Evolutionary conservation across 2,797 vertebrate species (phyloP).

Genomic region (Melanogrammus aeglefinus): DNA sequence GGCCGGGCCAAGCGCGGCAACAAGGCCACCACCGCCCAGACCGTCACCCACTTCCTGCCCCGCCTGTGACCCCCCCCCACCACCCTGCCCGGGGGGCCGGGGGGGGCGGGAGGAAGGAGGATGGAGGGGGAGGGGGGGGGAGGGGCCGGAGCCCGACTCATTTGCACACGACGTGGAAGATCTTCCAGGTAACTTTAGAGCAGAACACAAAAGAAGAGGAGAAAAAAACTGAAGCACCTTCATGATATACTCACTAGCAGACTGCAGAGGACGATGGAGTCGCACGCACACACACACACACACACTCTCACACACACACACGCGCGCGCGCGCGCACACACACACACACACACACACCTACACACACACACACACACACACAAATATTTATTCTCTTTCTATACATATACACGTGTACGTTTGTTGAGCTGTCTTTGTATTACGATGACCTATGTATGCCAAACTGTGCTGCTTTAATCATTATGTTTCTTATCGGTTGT

Average conservation of each 20-base stretch:
- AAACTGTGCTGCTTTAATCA: conserved; percentile 69
- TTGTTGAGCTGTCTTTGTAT: conserved; percentile 80
- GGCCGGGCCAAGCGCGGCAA: conserved; percentile 88
- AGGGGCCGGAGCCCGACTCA: conserved; percentile 63
- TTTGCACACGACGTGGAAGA: conserved; percentile 83
- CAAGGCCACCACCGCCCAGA: conserved; percentile 88
- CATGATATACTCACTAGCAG: conserved; percentile 47
- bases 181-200: conserved; percentile 73
- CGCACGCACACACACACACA: too few relatives aligned
- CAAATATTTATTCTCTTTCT: conserved; percentile 77
- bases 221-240: conserved; percentile 31
- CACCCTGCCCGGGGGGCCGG: not conserved
- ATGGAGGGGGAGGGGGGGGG: conserved; percentile 9
- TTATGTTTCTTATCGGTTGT: conserved; percentile 51
- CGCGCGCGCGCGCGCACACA: too few relatives aligned
- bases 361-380: conserved; percentile 34
- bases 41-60: conserved; percentile 94
- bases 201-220: not conserved
- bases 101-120: not conserved
- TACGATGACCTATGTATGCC: conserved; percentile 57
- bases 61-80: conserved; percentile 77
- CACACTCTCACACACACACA: too few relatives aligned
- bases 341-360: not conserved
- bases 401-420: conserved; percentile 84
- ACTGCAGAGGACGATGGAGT: conserved; percentile 48